Evolutionary conservation across 2,113 vertebrate species (phyloP).

Genomic region (Neogale vison): DNA sequence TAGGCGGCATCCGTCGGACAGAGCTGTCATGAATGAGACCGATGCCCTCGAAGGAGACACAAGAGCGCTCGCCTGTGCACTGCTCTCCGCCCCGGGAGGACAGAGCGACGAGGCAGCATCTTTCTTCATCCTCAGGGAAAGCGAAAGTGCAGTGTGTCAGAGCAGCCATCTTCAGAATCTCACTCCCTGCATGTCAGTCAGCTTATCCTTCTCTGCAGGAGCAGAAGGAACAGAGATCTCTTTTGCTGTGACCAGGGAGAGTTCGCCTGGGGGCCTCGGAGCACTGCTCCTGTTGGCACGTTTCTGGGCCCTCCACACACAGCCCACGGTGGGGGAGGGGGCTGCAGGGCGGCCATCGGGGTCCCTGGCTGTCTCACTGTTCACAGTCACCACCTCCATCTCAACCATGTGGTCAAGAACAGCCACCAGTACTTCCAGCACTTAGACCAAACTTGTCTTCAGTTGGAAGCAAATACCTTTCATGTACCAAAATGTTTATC

Average conservation of each 20-base stretch:
- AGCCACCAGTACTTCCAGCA: not conserved
- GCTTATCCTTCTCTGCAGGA: not conserved
- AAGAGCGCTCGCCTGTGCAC: fast-evolving
- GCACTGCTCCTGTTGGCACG: fast-evolving
- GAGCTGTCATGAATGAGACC: not conserved
- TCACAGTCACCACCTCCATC: not conserved
- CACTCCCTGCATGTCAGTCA: fast-evolving
- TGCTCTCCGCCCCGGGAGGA: not conserved
- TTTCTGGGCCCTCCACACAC: not conserved
- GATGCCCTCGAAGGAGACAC: not conserved
- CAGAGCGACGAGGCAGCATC: not conserved
- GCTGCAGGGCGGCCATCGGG: not conserved
- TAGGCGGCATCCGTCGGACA: not conserved
- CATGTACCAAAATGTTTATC: not conserved
- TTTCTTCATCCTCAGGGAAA: not conserved
- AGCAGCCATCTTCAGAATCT: not conserved
- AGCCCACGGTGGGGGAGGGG: too few species aligned
- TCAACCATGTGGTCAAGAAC: not conserved
- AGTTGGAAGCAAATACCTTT: not conserved
- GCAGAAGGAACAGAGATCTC: not conserved
- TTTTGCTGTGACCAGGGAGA: not conserved
- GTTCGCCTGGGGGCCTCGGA: fast-evolving
- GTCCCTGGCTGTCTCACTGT: not conserved
- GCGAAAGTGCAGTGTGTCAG: not conserved
- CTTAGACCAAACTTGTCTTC: not conserved